Evolutionary conservation across 2,888 invertebrate species (phyloP), one percentile per base, ranked within the genome.

Genomic region (Spodoptera littoralis): DNA sequence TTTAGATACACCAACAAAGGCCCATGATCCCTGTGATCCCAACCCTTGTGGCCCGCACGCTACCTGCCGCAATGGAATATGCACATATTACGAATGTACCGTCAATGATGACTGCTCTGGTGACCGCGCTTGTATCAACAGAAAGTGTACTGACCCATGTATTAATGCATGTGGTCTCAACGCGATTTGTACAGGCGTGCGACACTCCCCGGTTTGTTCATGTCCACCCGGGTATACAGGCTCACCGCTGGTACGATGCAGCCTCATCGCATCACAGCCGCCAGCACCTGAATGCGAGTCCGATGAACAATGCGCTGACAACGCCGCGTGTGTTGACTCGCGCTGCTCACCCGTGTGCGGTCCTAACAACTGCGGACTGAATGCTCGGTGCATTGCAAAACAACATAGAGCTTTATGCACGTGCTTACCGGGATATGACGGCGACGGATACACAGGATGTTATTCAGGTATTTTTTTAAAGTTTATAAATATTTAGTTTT

Each of bases 31-130:
- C 4, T 97, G 97, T 84, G 95, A 96, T 73, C 97, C 97, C 30
- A 96, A 96, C 54, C 97, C 97, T 4, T 97, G 97, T 84, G 97
- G 96, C 58, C 95, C 96, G 60, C 96, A 96, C 84, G 96, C 97
- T 44, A 93, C 95, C 52, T 97, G 97, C 77, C 95, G 96, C 51
- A 95, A 95, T 60, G 96, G 96, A 22, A 92, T 94, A 65, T 97
- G 97, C 80, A 94, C 95, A 8, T 98, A 98, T 88, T 98, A 98
- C 0, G 98, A 98, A 89, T 98, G 98, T 88, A 95, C 98, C 8
- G 96, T 97, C 70, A 98, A 98, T 84, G 97, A 97, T 66, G 98
- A 98, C 76, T 98, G 98, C 88, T 95, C 97, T 0, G 96, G 97
- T 73, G 96, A 98, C 82, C 96, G 97, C 70, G 96, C 97, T 0